Conservation (phyloP, 2,888 invertebrate genomes). For the Terebella lapidaria region DNA sequence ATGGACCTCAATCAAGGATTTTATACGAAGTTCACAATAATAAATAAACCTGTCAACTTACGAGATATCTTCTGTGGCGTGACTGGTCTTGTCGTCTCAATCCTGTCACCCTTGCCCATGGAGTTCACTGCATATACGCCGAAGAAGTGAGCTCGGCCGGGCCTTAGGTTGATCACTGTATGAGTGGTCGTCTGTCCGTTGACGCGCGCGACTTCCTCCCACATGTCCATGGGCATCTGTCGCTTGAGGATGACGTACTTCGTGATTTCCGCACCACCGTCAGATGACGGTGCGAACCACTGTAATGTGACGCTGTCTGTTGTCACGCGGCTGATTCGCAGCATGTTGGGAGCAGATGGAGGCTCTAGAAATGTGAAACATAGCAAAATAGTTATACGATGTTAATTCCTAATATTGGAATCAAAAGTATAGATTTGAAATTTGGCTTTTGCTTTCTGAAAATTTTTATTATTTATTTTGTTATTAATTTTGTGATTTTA, state of each 20-base stretch:
- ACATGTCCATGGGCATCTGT: slow-evolving; percentile 67
- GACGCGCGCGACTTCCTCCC: slow-evolving; percentile 60
- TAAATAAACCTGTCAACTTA: too few relatives aligned
- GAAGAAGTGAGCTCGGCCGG: slow-evolving; percentile 79
- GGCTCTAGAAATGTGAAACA: slow-evolving; percentile 31
- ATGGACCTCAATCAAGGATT: too few relatives aligned
- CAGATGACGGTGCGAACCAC: slow-evolving; percentile 53
- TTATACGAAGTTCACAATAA: too few relatives aligned
- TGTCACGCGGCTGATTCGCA: slow-evolving; percentile 54
- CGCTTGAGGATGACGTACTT: slow-evolving; percentile 41
- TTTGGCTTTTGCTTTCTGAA: too few relatives aligned
- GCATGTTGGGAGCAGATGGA: slow-evolving; percentile 48
- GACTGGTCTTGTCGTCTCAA: slow-evolving; percentile 26
- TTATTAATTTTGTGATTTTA: too few relatives aligned
- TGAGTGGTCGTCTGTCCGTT: slow-evolving; percentile 15
- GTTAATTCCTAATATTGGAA: too few relatives aligned
- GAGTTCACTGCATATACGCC: slow-evolving; percentile 79
- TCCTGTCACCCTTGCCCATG: slow-evolving; percentile 74
- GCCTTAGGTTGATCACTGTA: slow-evolving; percentile 17
- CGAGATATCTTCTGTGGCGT: slow-evolving; percentile 37
- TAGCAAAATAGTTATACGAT: background rate
- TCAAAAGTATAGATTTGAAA: too few relatives aligned
- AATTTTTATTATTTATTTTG: too few relatives aligned
- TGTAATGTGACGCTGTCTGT: slow-evolving; percentile 41
- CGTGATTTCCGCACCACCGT: slow-evolving; percentile 49